Percentiles rank a stretch among this genome's conserved stretches.
These are phyloP conservation scores for Monochamus saltuarius DNA, from an alignment of 1,140 invertebrate genomes.

Conservation along the genomic window DNA sequence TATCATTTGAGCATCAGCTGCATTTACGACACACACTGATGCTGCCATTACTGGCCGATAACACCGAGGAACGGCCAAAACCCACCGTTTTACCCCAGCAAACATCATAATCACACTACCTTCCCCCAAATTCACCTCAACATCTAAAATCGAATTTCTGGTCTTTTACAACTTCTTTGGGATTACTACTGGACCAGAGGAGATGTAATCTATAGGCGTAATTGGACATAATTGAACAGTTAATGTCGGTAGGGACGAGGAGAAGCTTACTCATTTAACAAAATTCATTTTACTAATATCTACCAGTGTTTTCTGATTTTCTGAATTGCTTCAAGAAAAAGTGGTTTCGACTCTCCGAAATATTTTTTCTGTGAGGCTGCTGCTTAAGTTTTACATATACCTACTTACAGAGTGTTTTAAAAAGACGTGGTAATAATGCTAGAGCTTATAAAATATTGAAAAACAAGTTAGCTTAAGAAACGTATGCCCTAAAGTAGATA, in stretches of 20 bases:
- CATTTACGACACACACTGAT: conserved; percentile 10
- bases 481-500: no score
- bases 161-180: conserved; percentile 23
- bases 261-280: conserved; percentile 17
- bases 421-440: no score
- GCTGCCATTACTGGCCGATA: conserved; percentile 13
- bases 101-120: conserved; percentile 21
- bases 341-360: no score
- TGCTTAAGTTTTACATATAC: no score
- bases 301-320: no score
- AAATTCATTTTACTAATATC: no score
- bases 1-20: conserved; percentile 7
- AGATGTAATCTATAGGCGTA: conserved; percentile 21
- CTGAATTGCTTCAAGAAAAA: no score
- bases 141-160: conserved; percentile 18
- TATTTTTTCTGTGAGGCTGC: no score
- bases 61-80: conserved; percentile 8
- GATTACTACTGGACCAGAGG: conserved; percentile 19
- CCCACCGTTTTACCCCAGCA: conserved; percentile 5
- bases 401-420: no score
- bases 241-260: conserved; percentile 13
- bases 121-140: conserved; percentile 20
- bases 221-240: conserved; percentile 26
- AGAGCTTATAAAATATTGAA: no score
- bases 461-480: no score